Evolutionary conservation across 2,113 vertebrate species (phyloP).

Genomic region (Xiphorhynchus elegans): DNA sequence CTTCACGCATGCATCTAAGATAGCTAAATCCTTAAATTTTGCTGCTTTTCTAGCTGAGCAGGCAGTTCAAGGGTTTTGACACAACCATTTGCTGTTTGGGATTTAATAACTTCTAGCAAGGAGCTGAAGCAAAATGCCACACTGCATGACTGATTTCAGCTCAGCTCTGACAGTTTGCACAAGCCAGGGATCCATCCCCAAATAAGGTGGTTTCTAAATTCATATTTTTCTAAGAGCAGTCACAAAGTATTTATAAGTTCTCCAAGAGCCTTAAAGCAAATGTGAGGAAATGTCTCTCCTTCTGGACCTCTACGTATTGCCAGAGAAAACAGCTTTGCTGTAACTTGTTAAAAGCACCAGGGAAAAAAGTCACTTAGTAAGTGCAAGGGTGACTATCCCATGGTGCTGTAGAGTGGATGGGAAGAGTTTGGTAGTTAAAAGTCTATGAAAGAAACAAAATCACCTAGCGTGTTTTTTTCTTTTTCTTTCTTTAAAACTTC

Average conservation of each 20-base stretch:
- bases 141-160: background rate
- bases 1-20: background rate
- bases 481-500: background rate
- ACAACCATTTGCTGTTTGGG: background rate
- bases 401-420: background rate
- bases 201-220: slow-evolving; percentile 10
- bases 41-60: background rate
- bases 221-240: background rate
- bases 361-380: background rate
- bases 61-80: background rate
- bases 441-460: background rate
- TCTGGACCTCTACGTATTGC: background rate
- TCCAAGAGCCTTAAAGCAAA: background rate
- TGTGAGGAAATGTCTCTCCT: background rate
- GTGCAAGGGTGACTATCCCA: background rate
- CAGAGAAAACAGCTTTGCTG: background rate
- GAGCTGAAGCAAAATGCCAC: background rate
- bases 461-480: background rate
- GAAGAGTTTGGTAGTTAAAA: background rate
- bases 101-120: background rate
- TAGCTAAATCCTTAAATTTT: background rate
- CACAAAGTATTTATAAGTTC: background rate
- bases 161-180: background rate
- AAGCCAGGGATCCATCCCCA: background rate
- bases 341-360: background rate